These are phyloP conservation scores for Trileptium ribeirensis DNA, from an alignment of 2,888 invertebrate species.

Conservation along the genomic window DNA sequence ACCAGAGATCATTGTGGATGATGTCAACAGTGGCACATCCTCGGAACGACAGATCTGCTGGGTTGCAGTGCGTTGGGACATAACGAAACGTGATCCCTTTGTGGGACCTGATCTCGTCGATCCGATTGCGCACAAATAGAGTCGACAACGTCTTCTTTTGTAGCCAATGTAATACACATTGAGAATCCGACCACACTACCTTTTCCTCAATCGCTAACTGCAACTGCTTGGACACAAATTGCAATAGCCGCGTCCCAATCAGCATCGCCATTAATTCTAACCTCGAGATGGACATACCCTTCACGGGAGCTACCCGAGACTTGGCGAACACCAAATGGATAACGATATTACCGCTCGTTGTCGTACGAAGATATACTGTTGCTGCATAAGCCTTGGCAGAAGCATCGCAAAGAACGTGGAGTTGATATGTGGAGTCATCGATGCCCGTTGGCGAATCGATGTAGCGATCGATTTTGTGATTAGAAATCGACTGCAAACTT, in stretches of 20 bases:
- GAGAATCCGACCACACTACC: conserved; percentile 34
- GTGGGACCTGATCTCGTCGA: conserved; percentile 35
- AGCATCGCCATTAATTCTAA: conserved; percentile 25
- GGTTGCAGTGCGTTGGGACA: conserved; percentile 39
- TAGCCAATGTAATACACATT: conserved; percentile 37
- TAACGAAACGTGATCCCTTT: conserved; percentile 37
- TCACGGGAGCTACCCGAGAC: conserved; percentile 38
- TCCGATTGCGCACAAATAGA: conserved; percentile 38
- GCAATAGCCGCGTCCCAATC: conserved; percentile 23
- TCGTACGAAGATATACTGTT: conserved; percentile 31
- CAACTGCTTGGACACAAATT: conserved; percentile 31
- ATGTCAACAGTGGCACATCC: conserved; percentile 34
- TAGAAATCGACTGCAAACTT: not conserved
- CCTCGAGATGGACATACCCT: conserved; percentile 34
- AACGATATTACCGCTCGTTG: not conserved
- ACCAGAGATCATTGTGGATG: conserved; percentile 29
- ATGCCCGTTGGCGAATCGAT: not conserved
- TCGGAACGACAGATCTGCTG: conserved; percentile 42
- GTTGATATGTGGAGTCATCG: not conserved
- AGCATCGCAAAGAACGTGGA: conserved; percentile 37
- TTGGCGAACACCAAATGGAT: conserved; percentile 29
- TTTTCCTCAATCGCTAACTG: conserved; percentile 28
- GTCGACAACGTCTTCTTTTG: not conserved
- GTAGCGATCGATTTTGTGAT: not conserved
- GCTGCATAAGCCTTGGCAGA: conserved; percentile 37